Evolutionary conservation across 1,140 invertebrate species (phyloP).

Genomic region (Apolygus lucorum): DNA sequence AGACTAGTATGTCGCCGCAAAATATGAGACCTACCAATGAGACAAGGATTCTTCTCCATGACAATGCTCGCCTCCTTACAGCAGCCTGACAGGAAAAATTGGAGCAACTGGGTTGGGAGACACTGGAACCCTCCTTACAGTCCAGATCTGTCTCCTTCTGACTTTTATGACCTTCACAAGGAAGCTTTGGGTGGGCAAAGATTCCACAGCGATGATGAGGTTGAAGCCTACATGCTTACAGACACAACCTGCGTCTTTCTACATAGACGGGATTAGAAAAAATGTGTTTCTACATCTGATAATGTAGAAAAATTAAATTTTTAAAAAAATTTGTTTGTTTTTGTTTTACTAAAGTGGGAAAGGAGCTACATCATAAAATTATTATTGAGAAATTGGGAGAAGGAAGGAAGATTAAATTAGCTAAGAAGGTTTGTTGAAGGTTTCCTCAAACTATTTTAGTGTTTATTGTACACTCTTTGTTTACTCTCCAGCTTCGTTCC

Average conservation of each 20-base stretch:
- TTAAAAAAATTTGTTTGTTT: not conserved
- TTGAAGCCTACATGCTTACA: constrained; percentile 21
- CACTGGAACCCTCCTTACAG: constrained; percentile 35
- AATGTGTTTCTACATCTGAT: constrained; percentile 26
- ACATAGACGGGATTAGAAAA: constrained; percentile 16
- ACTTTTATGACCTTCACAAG: constrained; percentile 34
- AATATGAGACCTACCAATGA: constrained; percentile 23
- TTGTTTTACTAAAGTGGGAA: constrained; percentile 16
- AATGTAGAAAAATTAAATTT: constrained; percentile 14
- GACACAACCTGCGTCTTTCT: constrained; percentile 23
- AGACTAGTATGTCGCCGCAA: not conserved
- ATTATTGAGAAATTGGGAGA: too few species aligned
- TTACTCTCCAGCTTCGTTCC: too few species aligned
- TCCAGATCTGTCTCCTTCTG: constrained; percentile 31
- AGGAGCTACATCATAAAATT: too few species aligned
- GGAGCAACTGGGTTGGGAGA: constrained; percentile 34
- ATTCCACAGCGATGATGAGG: constrained; percentile 27
- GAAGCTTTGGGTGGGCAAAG: constrained; percentile 29
- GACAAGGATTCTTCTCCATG: constrained; percentile 34
- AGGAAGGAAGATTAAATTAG: too few species aligned
- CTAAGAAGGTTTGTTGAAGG: too few species aligned
- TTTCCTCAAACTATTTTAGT: too few species aligned
- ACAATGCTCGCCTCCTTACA: constrained; percentile 38
- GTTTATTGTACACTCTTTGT: too few species aligned
- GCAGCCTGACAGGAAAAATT: constrained; percentile 32